Base-by-base conservation (phyloP, 2,113 vertebrate species). In the Malaclemys terrapin region DNA sequence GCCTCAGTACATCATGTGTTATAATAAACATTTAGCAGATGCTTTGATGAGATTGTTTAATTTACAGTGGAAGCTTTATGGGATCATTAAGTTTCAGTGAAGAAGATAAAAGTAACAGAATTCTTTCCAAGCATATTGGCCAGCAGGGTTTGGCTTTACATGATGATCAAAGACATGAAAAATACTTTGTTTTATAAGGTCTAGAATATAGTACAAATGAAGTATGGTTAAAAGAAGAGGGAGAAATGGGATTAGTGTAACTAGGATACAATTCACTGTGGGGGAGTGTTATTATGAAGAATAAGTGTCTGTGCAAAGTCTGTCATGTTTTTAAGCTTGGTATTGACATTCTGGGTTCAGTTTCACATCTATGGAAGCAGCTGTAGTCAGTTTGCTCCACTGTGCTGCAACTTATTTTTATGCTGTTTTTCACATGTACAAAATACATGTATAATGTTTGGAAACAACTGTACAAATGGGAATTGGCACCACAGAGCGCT, bases 21-120 rank as follows among this genome's bases (percentile, higher is more conserved):
- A 75, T 14, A 82, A 3, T 59, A 89, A 47, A 84, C 83, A 84
- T 76, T 84, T 89, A 85, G 87, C 86, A 56, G 80, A 90, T 57
- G 84, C 14, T 94, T 84, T 47, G 50, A 78, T 31, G 87, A 59
- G 52, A 5, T 78, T 94, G 42, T 82, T 49, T 92, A 78, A 69
- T 94, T 90, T 75, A 87, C 69, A 6, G 5, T 82, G n/a, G 57
- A 81, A 65, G 65, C 59, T 94, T 95, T 91, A 82, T 35, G 62
- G 35, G 31, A 12, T 91, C n/a, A 3, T 96, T 96, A 95, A 81
- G 22, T 76, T 91, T 95, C 54, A 88, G 42, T 81, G 84, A 90
- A 89, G 84, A 81, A 88, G 81, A 90, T 0, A 75, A 94, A 95
- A 88, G 31, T 42, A 14, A 42, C 10, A 24, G 76, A 31, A 82